Percentiles rank a stretch among this genome's conserved stretches.
phyloP scores from a whole-genome alignment of 2,888 invertebrate species.

The Congeria kusceri region DNA sequence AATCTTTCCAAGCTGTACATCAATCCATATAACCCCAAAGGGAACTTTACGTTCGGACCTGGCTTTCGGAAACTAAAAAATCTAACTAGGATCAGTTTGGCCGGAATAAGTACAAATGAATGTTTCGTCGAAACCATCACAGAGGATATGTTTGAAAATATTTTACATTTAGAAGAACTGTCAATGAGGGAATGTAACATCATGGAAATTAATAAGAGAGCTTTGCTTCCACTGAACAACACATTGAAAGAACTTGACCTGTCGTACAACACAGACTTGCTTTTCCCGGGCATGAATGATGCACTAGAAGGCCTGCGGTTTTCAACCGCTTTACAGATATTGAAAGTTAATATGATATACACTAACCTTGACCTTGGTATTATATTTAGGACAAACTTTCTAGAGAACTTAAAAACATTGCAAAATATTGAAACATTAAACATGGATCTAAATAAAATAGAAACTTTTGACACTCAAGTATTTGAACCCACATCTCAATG shows the following conservation, averaged over 20 bases:
- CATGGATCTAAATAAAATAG: constrained; percentile 59
- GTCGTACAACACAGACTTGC: constrained; percentile 49
- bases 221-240: constrained; percentile 37
- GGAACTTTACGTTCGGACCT: constrained; percentile 21
- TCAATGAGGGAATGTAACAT: constrained; percentile 40
- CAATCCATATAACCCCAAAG: neutral
- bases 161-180: constrained; percentile 14
- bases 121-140: constrained; percentile 11
- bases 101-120: neutral
- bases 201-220: constrained; percentile 2
- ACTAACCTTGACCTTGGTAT: constrained; percentile 25
- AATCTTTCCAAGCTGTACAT: constrained; percentile 6
- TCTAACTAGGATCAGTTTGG: constrained; percentile 19
- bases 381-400: neutral
- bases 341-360: constrained; percentile 49
- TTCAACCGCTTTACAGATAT: constrained; percentile 12
- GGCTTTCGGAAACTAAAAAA: constrained; percentile 25
- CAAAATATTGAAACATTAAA: constrained; percentile 25
- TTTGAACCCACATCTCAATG: constrained; percentile 2
- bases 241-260: constrained; percentile 30
- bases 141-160: constrained; percentile 29
- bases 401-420: constrained; percentile 38
- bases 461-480: constrained; percentile 43
- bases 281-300: constrained; percentile 49
- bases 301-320: constrained; percentile 37